Evolutionary conservation across 1,140 invertebrate genomes (phyloP), one percentile per base, ranked within the genome.

Genomic region (Drosophila orena): DNA sequence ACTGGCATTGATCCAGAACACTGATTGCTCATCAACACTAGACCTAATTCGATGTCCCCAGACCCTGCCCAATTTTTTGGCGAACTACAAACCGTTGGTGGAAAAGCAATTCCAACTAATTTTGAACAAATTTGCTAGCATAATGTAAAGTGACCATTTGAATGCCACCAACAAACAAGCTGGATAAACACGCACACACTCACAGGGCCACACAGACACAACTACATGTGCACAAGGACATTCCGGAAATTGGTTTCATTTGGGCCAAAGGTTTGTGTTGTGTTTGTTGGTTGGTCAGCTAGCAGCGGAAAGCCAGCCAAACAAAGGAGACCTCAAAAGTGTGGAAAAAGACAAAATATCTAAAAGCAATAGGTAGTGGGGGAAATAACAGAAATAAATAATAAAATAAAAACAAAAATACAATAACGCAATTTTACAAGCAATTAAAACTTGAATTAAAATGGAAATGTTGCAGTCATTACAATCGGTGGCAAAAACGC

Each of bases 361-460:
- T 44, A 77, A 65, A 57, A 59, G 59, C 47, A 58, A 57, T 50
- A 37, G 44, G 53, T 52, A 37, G n/a, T n/a, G 22, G 8, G 42
- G 44, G 46, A 8, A n/a, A 15, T 5, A 15, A 42, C 55, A 46
- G 37, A 71, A 55, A 46, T 12, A 42, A 7, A 8, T 5, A 15
- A 7, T 6, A 46, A 60, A 15, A 7, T 6, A 46, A 60, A 56
- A 40, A 43, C 27, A 10, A 17, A 42, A 53, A 49, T 50, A 64
- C 54, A 44, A 81, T 34, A 75, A 79, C 55, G 37, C 71, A 84
- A 79, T 84, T 84, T 84, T 72, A 84, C 76, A 84, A 84, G 80
- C 80, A 84, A 84, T 84, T 84, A 84, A 84, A 84, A 84, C 80
- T 84, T 84, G 72, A 84, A 84, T 84, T 68, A 66, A 84, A 84